Percentiles rank a stretch among this genome's conserved stretches.
phyloP scores from a whole-genome alignment of 2,113 vertebrate genomes.

The Alligator mississippiensis region DNA sequence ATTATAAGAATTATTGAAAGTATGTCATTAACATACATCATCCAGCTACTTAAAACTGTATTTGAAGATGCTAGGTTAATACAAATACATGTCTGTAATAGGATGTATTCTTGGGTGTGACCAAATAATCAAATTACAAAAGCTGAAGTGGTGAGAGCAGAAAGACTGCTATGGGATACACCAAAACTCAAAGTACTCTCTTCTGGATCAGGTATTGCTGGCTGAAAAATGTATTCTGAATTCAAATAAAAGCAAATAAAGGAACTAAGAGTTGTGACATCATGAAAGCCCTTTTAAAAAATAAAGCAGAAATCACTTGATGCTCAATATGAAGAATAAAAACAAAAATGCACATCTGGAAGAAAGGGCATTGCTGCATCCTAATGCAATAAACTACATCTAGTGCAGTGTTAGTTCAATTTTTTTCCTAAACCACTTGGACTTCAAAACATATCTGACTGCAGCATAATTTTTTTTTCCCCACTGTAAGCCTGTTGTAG shows the following conservation, averaged over 20 bases:
- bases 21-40: constrained; percentile 81
- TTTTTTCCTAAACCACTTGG: constrained; percentile 29
- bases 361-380: constrained; percentile 56
- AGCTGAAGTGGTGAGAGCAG: constrained; percentile 64
- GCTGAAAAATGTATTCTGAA: constrained; percentile 41
- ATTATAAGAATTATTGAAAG: constrained; percentile 81
- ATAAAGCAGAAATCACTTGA: constrained; percentile 62
- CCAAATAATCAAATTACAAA: constrained; percentile 79
- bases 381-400: constrained; percentile 13
- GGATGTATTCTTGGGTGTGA: constrained; percentile 78
- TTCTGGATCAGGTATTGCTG: constrained; percentile 28
- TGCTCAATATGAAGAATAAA: constrained; percentile 65
- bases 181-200: constrained; percentile 65
- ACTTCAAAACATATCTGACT: constrained; percentile 43
- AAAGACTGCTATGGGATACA: constrained; percentile 56
- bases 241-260: constrained; percentile 20
- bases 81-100: constrained; percentile 76
- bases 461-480: not conserved
- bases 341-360: constrained; percentile 65
- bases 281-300: constrained; percentile 63
- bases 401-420: constrained; percentile 46
- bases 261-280: constrained; percentile 52
- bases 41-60: constrained; percentile 72
- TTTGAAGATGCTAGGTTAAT: constrained; percentile 73
- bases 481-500: not conserved